These are phyloP conservation scores for Drosophila pseudotalamancana DNA, from an alignment of 2,888 invertebrate genomes.

Conservation along the genomic window DNA sequence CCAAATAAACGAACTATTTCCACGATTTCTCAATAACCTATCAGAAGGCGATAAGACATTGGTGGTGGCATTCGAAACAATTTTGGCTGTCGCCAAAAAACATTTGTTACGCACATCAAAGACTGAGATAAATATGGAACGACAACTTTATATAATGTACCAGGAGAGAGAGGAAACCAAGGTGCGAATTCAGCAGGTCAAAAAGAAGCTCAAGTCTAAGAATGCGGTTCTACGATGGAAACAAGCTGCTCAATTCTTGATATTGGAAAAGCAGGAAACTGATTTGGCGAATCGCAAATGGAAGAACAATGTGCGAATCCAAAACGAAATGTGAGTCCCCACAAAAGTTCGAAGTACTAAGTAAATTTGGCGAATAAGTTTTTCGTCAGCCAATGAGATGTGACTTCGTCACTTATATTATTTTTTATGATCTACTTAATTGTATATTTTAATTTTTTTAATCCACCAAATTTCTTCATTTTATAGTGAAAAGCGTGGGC, in stretches of 20 bases:
- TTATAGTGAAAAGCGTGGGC: slow-evolving; percentile 73
- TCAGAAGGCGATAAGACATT: slow-evolving; percentile 35
- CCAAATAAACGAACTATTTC: slow-evolving; percentile 40
- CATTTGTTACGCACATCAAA: slow-evolving; percentile 55
- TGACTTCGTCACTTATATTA: no score
- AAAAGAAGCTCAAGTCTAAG: slow-evolving; percentile 21
- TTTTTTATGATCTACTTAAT: no score
- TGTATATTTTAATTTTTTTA: neutral
- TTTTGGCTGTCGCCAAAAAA: slow-evolving; percentile 36
- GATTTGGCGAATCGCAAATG: slow-evolving; percentile 61
- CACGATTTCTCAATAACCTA: slow-evolving; percentile 27
- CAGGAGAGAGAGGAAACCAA: slow-evolving; percentile 44
- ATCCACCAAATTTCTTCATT: neutral
- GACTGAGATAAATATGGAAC: slow-evolving; percentile 57
- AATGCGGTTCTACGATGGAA: slow-evolving; percentile 52
- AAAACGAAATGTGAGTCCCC: slow-evolving; percentile 62
- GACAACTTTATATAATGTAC: slow-evolving; percentile 50
- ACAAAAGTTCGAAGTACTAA: no score
- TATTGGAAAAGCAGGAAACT: slow-evolving; percentile 50
- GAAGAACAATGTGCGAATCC: slow-evolving; percentile 63
- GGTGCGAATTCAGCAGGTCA: slow-evolving; percentile 5
- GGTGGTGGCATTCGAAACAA: slow-evolving; percentile 39
- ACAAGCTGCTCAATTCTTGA: slow-evolving; percentile 37
- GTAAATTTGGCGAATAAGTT: no score
- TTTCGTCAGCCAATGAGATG: no score